phyloP scores from a whole-genome alignment of 92 coral and sea anemone genomes.

The Palythoa grandiflora region DNA sequence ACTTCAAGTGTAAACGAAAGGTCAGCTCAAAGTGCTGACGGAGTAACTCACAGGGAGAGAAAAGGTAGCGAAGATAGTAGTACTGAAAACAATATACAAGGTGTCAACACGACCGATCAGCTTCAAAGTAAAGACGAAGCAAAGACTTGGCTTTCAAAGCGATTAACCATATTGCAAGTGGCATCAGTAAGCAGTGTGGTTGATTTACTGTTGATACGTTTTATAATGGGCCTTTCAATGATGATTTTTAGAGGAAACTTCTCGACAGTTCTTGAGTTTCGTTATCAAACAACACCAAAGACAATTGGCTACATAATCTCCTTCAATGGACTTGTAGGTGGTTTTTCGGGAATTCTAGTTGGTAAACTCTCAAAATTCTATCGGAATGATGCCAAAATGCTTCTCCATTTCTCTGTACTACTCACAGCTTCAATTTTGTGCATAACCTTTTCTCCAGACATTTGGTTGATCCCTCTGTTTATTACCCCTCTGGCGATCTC shows the following conservation, averaged over 20 bases:
- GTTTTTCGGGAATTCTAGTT: conserved; percentile 80
- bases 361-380: conserved; percentile 73
- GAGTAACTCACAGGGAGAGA: neutral
- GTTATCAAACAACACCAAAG: conserved; percentile 86
- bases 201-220: conserved; percentile 84
- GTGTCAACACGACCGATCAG: neutral
- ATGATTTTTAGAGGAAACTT: conserved; percentile 88
- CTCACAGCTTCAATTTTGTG: conserved; percentile 75
- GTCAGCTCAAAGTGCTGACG: conserved; percentile 3
- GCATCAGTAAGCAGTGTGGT: conserved; percentile 71
- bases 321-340: conserved; percentile 82
- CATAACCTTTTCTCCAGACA: conserved; percentile 85
- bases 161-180: conserved; percentile 46
- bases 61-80: neutral
- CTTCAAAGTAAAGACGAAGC: neutral
- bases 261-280: conserved; percentile 86
- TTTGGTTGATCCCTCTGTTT: conserved; percentile 69
- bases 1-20: neutral
- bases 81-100: neutral
- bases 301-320: conserved; percentile 92
- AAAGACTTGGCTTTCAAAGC: conserved; percentile 28
- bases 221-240: conserved; percentile 89
- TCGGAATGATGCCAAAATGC: conserved; percentile 79
- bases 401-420: conserved; percentile 75
- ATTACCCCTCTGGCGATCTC: conserved; percentile 86